These are phyloP conservation scores for Coleophora deauratella DNA, from an alignment of 2,888 invertebrate genomes.

Conservation along the genomic window DNA sequence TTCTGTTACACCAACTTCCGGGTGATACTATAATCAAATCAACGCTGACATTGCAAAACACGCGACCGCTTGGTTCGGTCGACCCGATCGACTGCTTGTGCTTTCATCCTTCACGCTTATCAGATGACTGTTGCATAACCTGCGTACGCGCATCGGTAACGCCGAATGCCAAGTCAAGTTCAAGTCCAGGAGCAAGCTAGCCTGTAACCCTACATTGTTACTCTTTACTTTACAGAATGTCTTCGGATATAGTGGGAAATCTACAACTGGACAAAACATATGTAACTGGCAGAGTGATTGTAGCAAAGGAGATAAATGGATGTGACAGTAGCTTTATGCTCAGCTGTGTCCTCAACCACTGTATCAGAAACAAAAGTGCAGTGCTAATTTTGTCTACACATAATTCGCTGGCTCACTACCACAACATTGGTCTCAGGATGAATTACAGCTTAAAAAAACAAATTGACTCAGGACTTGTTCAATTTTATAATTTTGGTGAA, in stretches of 20 bases:
- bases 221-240: constrained; percentile 62
- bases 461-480: constrained; percentile 44
- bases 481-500: constrained; percentile 44
- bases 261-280: constrained; percentile 78
- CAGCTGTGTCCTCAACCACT: constrained; percentile 78
- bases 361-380: constrained; percentile 73
- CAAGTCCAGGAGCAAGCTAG: too few species aligned
- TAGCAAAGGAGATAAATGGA: constrained; percentile 80
- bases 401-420: constrained; percentile 81
- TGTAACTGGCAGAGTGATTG: constrained; percentile 69
- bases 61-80: too few species aligned
- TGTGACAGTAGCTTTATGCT: constrained; percentile 83
- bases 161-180: too few species aligned
- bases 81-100: too few species aligned
- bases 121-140: too few species aligned
- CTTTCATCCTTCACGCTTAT: too few species aligned
- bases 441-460: constrained; percentile 78
- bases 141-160: too few species aligned
- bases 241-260: constrained; percentile 75
- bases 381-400: constrained; percentile 79
- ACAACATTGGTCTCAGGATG: constrained; percentile 81
- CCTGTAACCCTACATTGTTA: not conserved
- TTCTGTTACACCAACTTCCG: too few species aligned
- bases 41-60: too few species aligned
- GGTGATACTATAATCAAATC: too few species aligned